Evolutionary conservation across 1,140 invertebrate genomes (phyloP).

Genomic region (Dolichoris vasculosae): DNA sequence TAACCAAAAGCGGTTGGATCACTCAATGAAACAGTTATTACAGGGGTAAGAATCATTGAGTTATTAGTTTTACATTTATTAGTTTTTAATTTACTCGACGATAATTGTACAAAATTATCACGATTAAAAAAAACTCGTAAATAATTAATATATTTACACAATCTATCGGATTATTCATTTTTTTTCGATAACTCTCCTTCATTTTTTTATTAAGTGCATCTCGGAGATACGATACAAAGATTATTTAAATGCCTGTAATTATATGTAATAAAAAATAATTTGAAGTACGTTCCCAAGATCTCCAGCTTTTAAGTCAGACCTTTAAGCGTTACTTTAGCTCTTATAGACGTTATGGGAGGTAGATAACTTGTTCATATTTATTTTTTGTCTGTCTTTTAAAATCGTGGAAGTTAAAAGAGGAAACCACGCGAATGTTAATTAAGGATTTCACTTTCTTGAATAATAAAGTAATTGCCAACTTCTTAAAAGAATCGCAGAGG

Average conservation of each 20-base stretch:
- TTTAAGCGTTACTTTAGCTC: neutral
- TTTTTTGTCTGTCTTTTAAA: conserved; percentile 3
- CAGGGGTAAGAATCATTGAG: neutral
- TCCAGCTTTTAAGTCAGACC: neutral
- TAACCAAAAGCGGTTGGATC: neutral
- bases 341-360: neutral
- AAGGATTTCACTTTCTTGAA: conserved; percentile 40
- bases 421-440: conserved; percentile 38
- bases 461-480: neutral
- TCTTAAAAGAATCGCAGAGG: neutral
- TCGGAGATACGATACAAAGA: too few relatives aligned
- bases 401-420: neutral
- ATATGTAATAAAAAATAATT: neutral
- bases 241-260: too few relatives aligned
- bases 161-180: too few relatives aligned
- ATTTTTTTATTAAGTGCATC: too few relatives aligned
- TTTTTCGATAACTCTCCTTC: too few relatives aligned
- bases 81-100: too few relatives aligned
- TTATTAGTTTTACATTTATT: too few relatives aligned
- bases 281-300: neutral
- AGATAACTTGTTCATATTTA: neutral
- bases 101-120: too few relatives aligned
- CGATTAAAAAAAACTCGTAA: neutral
- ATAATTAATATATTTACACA: neutral
- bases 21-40: neutral